phyloP scores from a whole-genome alignment of 1,140 invertebrate species.

The Hyles euphorbiae region DNA sequence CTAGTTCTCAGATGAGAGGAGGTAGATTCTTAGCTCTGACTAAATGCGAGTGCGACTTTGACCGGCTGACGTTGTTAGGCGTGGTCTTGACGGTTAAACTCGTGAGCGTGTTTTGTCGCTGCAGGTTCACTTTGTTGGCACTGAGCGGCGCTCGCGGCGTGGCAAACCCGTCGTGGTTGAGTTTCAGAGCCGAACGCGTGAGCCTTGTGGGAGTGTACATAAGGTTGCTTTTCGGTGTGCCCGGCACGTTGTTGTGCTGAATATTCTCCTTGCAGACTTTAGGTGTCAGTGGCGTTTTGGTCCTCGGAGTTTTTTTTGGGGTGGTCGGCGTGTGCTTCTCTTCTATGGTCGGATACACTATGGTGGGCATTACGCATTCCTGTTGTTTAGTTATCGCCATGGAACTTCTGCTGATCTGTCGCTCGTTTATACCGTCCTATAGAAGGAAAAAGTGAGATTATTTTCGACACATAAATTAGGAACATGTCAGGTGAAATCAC shows the following conservation, averaged over 20 bases:
- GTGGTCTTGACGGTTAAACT: slow-evolving; percentile 43
- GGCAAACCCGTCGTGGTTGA: slow-evolving; percentile 56
- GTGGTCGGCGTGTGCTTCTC: slow-evolving; percentile 34
- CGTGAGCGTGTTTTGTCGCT: slow-evolving; percentile 41
- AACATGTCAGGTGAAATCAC: no score
- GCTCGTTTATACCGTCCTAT: slow-evolving; percentile 55
- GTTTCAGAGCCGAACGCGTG: slow-evolving; percentile 51
- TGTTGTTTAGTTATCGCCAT: slow-evolving; percentile 36
- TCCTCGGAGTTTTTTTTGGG: slow-evolving; percentile 42
- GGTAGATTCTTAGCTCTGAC: slow-evolving; percentile 54
- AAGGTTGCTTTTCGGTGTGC: slow-evolving; percentile 45
- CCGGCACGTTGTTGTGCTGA: slow-evolving; percentile 29
- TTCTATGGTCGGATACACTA: slow-evolving; percentile 24
- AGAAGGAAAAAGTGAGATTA: slow-evolving; percentile 15
- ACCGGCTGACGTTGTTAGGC: slow-evolving; percentile 46
- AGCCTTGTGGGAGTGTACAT: slow-evolving; percentile 49
- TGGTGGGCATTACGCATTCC: slow-evolving; percentile 25
- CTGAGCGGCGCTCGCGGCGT: slow-evolving; percentile 55
- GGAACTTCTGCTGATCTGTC: slow-evolving; percentile 59
- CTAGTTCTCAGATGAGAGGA: slow-evolving; percentile 38
- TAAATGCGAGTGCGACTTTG: slow-evolving; percentile 55
- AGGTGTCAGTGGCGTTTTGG: slow-evolving; percentile 40
- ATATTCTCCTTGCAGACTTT: slow-evolving; percentile 60
- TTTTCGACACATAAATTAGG: neutral
- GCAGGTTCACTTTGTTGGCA: slow-evolving; percentile 47